Evolutionary conservation across 2,888 invertebrate genomes (phyloP).

Genomic region (Malacosoma neustria): DNA sequence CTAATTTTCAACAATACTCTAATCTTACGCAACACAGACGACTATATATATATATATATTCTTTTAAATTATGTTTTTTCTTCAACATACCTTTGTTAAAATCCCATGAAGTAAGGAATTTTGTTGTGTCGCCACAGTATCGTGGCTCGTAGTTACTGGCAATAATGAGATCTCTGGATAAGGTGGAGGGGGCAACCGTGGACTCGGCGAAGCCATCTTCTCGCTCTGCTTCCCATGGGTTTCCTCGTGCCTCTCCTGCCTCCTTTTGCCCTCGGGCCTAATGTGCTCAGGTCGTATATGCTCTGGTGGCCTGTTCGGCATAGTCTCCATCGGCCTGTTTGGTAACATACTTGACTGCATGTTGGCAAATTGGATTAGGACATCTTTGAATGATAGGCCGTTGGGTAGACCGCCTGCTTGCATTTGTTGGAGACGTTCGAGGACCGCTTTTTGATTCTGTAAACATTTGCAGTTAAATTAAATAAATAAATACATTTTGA

Average conservation of each 20-base stretch:
- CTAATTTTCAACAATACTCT: too few relatives aligned
- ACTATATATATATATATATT: too few relatives aligned
- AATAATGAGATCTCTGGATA: slow-evolving; percentile 88
- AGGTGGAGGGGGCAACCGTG: slow-evolving; percentile 75
- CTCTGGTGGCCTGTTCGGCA: slow-evolving; percentile 44
- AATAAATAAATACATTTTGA: too few relatives aligned
- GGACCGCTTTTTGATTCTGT: slow-evolving; percentile 65
- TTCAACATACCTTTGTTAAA: slow-evolving; percentile 77
- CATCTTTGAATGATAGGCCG: slow-evolving; percentile 79
- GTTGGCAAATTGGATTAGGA: slow-evolving; percentile 83
- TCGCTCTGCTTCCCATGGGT: slow-evolving; percentile 41
- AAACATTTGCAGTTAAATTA: too few relatives aligned
- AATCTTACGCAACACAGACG: too few relatives aligned
- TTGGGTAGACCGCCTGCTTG: slow-evolving; percentile 64
- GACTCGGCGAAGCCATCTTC: slow-evolving; percentile 46
- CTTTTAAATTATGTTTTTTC: too few relatives aligned
- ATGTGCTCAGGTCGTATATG: slow-evolving; percentile 44
- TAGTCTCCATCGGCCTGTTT: slow-evolving; percentile 39
- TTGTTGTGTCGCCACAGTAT: slow-evolving; percentile 53
- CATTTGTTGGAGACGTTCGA: slow-evolving; percentile 59
- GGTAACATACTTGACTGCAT: slow-evolving; percentile 60
- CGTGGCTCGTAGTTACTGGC: slow-evolving; percentile 74
- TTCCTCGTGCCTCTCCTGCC: slow-evolving; percentile 40
- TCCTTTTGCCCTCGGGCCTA: slow-evolving; percentile 36
- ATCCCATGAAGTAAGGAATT: slow-evolving; percentile 85